Evolutionary conservation across 2,888 invertebrate genomes (phyloP).

Genomic region (Stegana nigrithorax): DNA sequence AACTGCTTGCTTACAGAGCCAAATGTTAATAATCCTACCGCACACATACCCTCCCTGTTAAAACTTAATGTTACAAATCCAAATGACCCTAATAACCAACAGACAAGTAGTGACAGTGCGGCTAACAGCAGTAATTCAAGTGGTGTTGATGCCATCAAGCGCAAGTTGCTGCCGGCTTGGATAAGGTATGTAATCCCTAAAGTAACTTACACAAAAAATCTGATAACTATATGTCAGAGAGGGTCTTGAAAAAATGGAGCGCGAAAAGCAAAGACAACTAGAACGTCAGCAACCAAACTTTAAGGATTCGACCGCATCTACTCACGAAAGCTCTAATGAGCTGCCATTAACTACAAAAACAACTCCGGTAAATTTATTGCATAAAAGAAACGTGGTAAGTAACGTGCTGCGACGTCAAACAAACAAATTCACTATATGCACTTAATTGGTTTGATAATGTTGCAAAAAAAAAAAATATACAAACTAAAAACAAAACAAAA

Average conservation of each 20-base stretch:
- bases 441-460: conserved; percentile 35
- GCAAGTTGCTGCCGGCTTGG: conserved; percentile 96
- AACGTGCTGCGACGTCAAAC: conserved; percentile 21
- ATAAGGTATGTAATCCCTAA: conserved; percentile 77
- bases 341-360: conserved; percentile 42
- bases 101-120: conserved; percentile 26
- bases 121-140: conserved; percentile 29
- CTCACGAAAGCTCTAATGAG: neutral
- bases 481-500: conserved; percentile 22
- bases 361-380: conserved; percentile 55
- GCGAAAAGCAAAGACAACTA: conserved; percentile 88
- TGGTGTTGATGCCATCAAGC: conserved; percentile 82
- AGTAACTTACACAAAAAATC: too few species aligned
- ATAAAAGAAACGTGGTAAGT: conserved; percentile 51
- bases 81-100: conserved; percentile 44
- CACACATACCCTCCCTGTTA: conserved; percentile 61
- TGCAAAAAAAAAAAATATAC: conserved; percentile 31
- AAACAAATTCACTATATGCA: conserved; percentile 13
- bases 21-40: conserved; percentile 41
- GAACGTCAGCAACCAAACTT: conserved; percentile 74
- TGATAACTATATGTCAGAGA: conserved; percentile 58
- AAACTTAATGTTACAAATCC: conserved; percentile 61
- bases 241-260: conserved; percentile 97
- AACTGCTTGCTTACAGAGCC: too few species aligned
- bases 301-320: conserved; percentile 43